A percentile compares a stretch with the other conserved stretches of the same genome.
These are phyloP conservation scores for Bothrops alternatus DNA, from an alignment of 2,797 vertebrate genomes.

Conservation along the genomic window DNA sequence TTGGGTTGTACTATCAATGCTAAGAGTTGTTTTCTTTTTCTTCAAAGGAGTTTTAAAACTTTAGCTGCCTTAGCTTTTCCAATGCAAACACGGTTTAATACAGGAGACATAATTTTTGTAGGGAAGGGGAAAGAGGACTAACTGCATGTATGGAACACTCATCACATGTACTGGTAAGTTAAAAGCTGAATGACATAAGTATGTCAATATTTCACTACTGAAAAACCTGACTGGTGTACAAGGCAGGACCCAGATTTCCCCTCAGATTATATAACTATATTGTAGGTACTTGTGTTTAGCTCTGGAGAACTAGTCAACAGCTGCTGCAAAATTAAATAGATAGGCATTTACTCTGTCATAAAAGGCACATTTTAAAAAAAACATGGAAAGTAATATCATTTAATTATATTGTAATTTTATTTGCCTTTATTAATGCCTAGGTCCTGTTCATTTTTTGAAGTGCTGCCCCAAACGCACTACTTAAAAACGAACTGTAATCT, in stretches of 20 bases:
- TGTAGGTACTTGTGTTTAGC: not conserved
- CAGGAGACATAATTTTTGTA: not conserved
- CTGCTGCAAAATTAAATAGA: not conserved
- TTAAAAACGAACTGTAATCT: not conserved
- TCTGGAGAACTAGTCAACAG: not conserved
- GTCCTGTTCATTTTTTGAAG: not conserved
- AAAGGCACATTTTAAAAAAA: not conserved
- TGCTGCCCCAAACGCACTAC: not conserved
- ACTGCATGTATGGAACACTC: not conserved
- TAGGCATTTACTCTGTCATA: not conserved
- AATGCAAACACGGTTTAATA: not conserved
- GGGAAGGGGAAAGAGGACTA: not conserved
- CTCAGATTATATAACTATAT: not conserved
- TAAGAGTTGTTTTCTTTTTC: not conserved
- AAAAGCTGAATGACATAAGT: not conserved
- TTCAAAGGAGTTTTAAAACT: not conserved
- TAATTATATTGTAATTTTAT: not conserved
- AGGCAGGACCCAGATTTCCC: not conserved
- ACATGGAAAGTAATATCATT: not conserved
- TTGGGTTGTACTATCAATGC: not conserved
- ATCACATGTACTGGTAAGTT: not conserved
- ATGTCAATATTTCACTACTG: not conserved
- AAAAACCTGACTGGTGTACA: not conserved
- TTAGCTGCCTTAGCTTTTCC: not conserved
- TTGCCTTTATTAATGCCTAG: not conserved